Percentiles rank a stretch among this genome's conserved stretches.
phyloP scores from a whole-genome alignment of 2,113 vertebrate species.

The Poeciliopsis prolifica region DNA sequence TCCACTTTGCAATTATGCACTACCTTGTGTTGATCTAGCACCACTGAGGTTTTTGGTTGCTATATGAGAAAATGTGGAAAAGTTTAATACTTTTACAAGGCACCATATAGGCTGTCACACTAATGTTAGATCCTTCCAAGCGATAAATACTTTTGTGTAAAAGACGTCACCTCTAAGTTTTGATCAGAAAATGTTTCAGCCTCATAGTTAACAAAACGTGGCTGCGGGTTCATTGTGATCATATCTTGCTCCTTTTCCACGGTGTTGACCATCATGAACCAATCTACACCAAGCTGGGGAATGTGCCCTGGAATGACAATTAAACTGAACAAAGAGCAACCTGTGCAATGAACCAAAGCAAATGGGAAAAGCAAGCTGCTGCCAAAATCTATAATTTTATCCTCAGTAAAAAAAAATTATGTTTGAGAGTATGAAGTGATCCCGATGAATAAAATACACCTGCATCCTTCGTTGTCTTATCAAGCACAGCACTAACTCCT shows the following conservation, averaged over 20 bases:
- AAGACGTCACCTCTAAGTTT: constrained; percentile 6
- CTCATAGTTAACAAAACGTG: constrained; percentile 60
- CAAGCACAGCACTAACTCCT: constrained; percentile 22
- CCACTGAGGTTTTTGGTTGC: no score
- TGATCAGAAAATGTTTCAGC: constrained; percentile 58
- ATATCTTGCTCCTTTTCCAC: constrained; percentile 56
- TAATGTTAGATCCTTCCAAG: background rate
- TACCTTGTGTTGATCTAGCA: no score
- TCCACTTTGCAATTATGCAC: background rate
- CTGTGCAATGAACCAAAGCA: constrained; percentile 69
- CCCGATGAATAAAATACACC: constrained; percentile 11
- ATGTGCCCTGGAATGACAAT: constrained; percentile 76
- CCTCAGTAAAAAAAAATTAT: constrained; percentile 9
- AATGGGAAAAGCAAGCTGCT: constrained; percentile 59
- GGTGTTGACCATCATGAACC: constrained; percentile 71
- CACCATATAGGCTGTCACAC: background rate
- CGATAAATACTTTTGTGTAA: constrained; percentile 18
- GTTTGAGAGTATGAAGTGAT: constrained; percentile 2
- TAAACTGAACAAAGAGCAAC: constrained; percentile 75
- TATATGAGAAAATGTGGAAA: background rate
- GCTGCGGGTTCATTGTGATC: constrained; percentile 47
- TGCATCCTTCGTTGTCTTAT: constrained; percentile 27
- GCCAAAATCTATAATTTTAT: constrained; percentile 61
- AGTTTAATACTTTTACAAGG: background rate
- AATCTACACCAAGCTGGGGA: constrained; percentile 67